A percentile compares a stretch with the other conserved stretches of the same genome.
These are phyloP conservation scores for Bemisia tabaci DNA, from an alignment of 1,140 invertebrate genomes.

Conservation along the genomic window DNA sequence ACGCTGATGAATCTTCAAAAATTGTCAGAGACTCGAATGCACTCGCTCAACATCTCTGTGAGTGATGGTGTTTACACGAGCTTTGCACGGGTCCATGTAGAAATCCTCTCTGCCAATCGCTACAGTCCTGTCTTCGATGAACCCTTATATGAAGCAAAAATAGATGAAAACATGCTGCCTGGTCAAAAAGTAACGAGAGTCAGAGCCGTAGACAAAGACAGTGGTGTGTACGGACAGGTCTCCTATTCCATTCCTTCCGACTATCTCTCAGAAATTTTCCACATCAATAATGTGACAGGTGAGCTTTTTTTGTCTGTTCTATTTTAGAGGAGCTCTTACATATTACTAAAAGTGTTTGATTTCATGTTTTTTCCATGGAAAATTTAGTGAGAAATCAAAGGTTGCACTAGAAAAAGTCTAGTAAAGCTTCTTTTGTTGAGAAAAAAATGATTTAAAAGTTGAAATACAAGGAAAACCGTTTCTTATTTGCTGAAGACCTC, in stretches of 20 bases:
- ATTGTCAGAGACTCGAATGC: constrained; percentile 34
- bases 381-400: no score
- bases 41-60: constrained; percentile 69
- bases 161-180: constrained; percentile 65
- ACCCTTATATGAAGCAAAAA: constrained; percentile 53
- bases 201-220: constrained; percentile 65
- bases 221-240: constrained; percentile 61
- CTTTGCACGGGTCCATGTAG: constrained; percentile 65
- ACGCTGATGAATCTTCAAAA: constrained; percentile 43
- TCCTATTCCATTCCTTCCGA: constrained; percentile 70
- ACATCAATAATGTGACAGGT: constrained; percentile 55
- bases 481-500: no score
- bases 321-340: no score
- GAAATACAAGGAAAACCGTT: no score
- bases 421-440: neutral
- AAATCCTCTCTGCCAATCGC: constrained; percentile 63
- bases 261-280: constrained; percentile 57
- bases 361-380: no score
- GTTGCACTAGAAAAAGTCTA: no score
- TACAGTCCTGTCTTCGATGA: constrained; percentile 64
- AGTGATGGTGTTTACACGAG: constrained; percentile 83
- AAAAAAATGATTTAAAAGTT: no score
- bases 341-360: no score
- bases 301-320: constrained; percentile 17
- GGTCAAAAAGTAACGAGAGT: constrained; percentile 59